Evolutionary conservation across 2,888 invertebrate genomes (phyloP), one percentile per base, ranked within the genome.

Genomic region (Nephrotoma flavescens): DNA sequence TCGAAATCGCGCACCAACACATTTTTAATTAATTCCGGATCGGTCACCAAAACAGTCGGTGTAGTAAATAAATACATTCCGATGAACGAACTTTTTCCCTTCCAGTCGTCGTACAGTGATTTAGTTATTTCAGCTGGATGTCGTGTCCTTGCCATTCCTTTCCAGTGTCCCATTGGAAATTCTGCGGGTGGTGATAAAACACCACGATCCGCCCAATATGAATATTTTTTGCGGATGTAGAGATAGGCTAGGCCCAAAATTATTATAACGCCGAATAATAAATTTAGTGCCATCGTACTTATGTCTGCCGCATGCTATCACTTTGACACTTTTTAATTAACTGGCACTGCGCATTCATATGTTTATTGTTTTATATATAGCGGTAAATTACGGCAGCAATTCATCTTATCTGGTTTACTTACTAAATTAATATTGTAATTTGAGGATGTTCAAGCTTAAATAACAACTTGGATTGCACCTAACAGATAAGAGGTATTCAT

Each of bases 1-100:
- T 88, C 86, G 87, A 92, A 92, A 87, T 92, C 92, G 83, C 89
- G 90, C 7, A 91, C 89, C 44, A 92, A 87, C 11, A 92, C 88
- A 12, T 88, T 45, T 71, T 89, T 90, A 0, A 91, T 89, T 7
- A 91, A 86, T 4, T 31, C 31, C 31, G 31, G 31, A 31, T 31
- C 31, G 31, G 31, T 92, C 91, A 87, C 87, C 31, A 88, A 83
- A n/a, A 88, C 15, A 2, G 83, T 31, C 15, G 88, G 88, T 19
- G 45, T 31, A 6, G 87, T 85, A 41, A 87, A 88, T 7, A 88
- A 31, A 84, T 84, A 84, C 41, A 84, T 41, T 41, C 84, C 88
- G 19, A 86, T 87, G 31, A 87, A 88, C 41, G 52, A 86, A n/a
- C 85, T 42, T 85, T 88, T 86, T 5, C 31, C 86, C 45, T 88